A percentile compares a stretch with the other conserved stretches of the same genome.
Conservation (phyloP, 1,140 invertebrate genomes). For the Rhynchophorus ferrugineus region DNA sequence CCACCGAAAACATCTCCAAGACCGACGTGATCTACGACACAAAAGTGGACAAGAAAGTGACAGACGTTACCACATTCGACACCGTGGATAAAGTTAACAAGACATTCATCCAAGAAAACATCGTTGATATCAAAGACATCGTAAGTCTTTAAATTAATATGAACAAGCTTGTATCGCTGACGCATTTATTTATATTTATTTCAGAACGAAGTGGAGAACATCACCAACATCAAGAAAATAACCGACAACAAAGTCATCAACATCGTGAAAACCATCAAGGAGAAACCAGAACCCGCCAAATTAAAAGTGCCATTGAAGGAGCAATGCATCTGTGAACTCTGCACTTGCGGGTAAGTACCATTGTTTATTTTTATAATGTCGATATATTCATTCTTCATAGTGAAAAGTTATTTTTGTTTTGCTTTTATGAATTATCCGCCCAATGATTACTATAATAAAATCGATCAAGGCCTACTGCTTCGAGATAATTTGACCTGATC, state of each 20-base stretch:
- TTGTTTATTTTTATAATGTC: no score
- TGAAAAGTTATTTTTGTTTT: no score
- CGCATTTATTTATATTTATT: constrained; percentile 15
- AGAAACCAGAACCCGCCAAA: constrained; percentile 37
- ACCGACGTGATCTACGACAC: constrained; percentile 9
- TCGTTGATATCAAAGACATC: constrained; percentile 36
- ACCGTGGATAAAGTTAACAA: constrained; percentile 22
- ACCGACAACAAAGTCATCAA: constrained; percentile 38
- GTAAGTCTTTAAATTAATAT: constrained; percentile 34
- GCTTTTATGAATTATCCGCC: no score
- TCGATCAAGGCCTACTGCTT: no score
- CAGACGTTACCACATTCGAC: constrained; percentile 12
- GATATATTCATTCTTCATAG: no score
- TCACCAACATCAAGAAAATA: constrained; percentile 36
- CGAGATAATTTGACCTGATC: no score
- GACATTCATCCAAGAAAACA: constrained; percentile 31
- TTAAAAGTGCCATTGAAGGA: constrained; percentile 51
- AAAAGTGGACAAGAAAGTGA: constrained; percentile 9
- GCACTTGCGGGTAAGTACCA: constrained; percentile 86
- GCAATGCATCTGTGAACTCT: constrained; percentile 82
- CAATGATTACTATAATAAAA: no score
- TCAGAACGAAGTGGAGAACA: constrained; percentile 38
- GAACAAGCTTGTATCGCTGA: background rate
- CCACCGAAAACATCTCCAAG: constrained; percentile 11
- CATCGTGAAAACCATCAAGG: constrained; percentile 40